Conservation (phyloP, 2,113 vertebrate species). For the Probosciger aterrimus region DNA sequence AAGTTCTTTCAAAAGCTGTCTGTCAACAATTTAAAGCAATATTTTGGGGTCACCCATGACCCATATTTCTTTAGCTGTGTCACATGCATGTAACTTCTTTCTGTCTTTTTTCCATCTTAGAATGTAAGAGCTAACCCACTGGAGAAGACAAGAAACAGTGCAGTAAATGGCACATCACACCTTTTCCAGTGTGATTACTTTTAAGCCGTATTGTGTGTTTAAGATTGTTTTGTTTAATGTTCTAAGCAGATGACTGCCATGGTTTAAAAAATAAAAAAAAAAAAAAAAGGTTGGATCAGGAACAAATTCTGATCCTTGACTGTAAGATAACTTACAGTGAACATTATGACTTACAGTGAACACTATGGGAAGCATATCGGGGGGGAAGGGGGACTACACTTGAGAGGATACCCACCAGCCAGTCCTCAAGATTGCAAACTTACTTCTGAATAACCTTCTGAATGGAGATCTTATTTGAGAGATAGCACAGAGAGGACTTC, state of each 20-base stretch:
- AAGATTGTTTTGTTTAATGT: not conserved
- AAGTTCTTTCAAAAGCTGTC: slow-evolving; percentile 43
- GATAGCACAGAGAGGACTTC: not conserved
- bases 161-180: not conserved
- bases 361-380: not conserved
- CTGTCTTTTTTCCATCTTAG: not conserved
- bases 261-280: not conserved
- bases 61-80: slow-evolving; percentile 11
- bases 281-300: not conserved
- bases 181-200: not conserved
- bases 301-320: not conserved
- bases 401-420: not conserved
- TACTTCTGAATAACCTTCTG: not conserved
- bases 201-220: not conserved
- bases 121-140: not conserved
- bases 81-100: not conserved
- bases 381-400: not conserved
- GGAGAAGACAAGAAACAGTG: not conserved
- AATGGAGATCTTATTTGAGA: not conserved
- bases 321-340: not conserved
- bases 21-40: not conserved
- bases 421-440: not conserved
- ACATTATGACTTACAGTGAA: not conserved
- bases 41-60: slow-evolving; percentile 22
- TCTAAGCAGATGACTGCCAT: not conserved